A percentile compares a stretch with the other conserved stretches of the same genome.
These are phyloP conservation scores for Heliangelus exortis DNA, from an alignment of 2,797 vertebrate species.

Conservation along the genomic window DNA sequence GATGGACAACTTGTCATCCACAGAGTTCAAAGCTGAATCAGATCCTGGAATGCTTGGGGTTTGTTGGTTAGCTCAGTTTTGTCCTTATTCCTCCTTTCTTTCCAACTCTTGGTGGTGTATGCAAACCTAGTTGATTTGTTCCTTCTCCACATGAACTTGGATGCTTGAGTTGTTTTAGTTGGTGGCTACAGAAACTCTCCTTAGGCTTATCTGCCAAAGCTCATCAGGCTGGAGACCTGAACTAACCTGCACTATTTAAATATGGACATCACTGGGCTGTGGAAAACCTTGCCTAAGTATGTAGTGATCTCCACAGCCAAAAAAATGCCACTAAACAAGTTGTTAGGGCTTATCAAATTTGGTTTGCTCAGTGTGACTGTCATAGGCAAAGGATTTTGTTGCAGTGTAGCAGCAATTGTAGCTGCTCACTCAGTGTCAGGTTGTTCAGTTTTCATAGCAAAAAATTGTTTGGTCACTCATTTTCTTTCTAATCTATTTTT, in stretches of 20 bases:
- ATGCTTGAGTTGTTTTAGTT: background rate
- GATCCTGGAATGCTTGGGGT: background rate
- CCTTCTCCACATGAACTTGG: background rate
- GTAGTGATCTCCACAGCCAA: background rate
- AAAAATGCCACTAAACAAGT: background rate
- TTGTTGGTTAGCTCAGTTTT: background rate
- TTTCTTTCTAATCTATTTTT: background rate
- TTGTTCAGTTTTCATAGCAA: background rate
- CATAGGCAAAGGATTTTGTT: background rate
- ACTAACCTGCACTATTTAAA: background rate
- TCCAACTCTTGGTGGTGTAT: background rate
- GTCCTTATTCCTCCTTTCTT: background rate
- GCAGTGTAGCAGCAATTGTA: background rate
- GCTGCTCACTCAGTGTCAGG: background rate
- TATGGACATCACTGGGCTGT: rapidly evolving
- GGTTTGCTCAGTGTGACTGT: background rate
- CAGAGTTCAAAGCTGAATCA: slow-evolving; percentile 5
- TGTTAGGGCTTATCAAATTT: background rate
- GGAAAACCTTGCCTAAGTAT: background rate
- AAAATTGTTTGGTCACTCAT: background rate
- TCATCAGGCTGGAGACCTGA: background rate
- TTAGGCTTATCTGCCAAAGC: background rate
- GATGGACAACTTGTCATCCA: background rate
- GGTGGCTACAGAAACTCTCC: background rate
- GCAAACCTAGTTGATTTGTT: background rate